Evolutionary conservation across 2,888 invertebrate genomes (phyloP), one percentile per base, ranked within the genome.

Genomic region (Phania funesta): DNA sequence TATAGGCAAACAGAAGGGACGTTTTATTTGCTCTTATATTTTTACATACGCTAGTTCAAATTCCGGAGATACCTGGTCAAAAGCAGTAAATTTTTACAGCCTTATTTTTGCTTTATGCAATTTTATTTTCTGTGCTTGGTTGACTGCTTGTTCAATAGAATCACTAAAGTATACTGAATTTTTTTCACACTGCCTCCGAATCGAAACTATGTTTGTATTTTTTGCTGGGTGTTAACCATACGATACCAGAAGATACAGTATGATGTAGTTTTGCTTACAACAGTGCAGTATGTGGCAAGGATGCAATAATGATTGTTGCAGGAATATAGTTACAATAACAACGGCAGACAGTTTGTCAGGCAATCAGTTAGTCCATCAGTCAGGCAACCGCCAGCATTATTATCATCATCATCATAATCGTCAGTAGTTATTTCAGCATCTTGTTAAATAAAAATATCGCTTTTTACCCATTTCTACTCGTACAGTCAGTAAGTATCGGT

Each of bases 241-340:
- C 13, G 8, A 54, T 29, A 50, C 11, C 35, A 62, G 9, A 62
- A 32, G 4, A 22, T 16, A 29, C 29, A 52, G 29, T 24, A 52
- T 41, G 52, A 26, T 62, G 50, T 11, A 48, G 48, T 35, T 48
- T 50, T 62, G 26, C 26, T 52, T 26, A 58, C 46, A 70, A 16
- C 9, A 29, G 20, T 32, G 24, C 22, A 29, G 73, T 38, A 44
- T 73, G 50, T 58, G 52, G 32, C 71, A 58, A 41, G 71, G 64
- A 75, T 80, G 79, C 20, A 74, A 73, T 77, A 77, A 70, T 64
- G 46, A 73, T 44, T 76, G 35, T 29, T 71, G 60, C 44, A 65
- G n/a, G 44, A 62, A 41, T 29, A 58, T 11, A 7, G 64, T 11
- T 22, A 56, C 24, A 46, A 41, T 46, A 60, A 38, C 29, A 62